These are phyloP conservation scores for Cyanocitta stelleri DNA, from an alignment of 2,113 vertebrate species.

Conservation along the genomic window DNA sequence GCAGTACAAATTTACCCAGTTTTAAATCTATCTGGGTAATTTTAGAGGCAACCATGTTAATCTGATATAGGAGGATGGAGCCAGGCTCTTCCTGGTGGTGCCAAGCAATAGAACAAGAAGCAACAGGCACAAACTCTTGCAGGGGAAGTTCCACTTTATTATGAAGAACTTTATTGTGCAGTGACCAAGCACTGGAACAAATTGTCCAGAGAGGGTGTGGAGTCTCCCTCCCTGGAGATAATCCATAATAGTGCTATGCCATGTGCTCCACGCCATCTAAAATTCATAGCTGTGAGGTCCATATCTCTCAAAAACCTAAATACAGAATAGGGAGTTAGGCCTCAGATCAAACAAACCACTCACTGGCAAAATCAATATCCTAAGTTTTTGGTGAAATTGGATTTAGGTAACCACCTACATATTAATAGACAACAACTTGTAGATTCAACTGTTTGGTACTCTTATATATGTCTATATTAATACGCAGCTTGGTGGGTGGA, in stretches of 20 bases:
- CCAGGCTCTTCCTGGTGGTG: neutral
- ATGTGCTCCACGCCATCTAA: neutral
- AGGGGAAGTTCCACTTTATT: neutral
- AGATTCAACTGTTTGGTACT: neutral
- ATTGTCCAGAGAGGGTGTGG: neutral
- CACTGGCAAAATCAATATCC: neutral
- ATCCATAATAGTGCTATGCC: neutral
- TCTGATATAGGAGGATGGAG: neutral
- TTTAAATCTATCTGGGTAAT: neutral
- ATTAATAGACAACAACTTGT: neutral
- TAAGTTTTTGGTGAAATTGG: neutral
- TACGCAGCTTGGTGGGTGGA: neutral
- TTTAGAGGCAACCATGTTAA: neutral
- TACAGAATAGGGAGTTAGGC: neutral
- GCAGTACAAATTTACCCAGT: neutral
- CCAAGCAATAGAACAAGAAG: neutral
- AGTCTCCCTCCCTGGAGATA: neutral
- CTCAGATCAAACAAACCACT: neutral
- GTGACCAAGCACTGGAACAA: neutral
- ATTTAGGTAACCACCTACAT: neutral
- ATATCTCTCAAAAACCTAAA: neutral
- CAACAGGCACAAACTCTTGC: neutral
- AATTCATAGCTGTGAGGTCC: neutral
- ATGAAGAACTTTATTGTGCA: neutral
- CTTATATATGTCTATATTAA: neutral